A percentile compares a stretch with the other conserved stretches of the same genome.
phyloP scores from a whole-genome alignment of 2,797 vertebrate genomes.

The Apodemus agrarius region DNA sequence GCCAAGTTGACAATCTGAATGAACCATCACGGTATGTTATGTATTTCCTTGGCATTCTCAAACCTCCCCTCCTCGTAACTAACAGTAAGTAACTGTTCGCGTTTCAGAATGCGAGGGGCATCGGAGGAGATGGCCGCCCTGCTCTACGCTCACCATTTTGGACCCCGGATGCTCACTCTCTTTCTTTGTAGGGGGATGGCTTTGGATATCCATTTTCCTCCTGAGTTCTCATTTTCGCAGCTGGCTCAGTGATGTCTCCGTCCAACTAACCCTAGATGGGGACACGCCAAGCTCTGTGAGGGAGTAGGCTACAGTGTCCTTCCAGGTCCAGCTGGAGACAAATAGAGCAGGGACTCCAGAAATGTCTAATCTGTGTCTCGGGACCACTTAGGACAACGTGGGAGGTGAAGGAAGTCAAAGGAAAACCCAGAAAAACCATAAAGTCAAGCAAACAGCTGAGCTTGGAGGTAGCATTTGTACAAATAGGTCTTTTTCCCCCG shows the following conservation, averaged over 20 bases:
- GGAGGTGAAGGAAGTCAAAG: constrained; percentile 25
- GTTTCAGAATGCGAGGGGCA: neutral
- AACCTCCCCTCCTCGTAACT: too few species aligned
- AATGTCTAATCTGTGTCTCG: neutral
- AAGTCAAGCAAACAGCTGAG: constrained; percentile 59
- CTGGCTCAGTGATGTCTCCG: neutral
- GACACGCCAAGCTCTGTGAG: neutral
- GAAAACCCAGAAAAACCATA: neutral
- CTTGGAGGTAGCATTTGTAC: neutral
- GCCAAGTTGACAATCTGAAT: neutral
- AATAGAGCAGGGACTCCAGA: constrained; percentile 10
- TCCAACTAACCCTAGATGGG: neutral
- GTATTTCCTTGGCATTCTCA: neutral
- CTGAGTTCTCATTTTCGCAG: constrained; percentile 62
- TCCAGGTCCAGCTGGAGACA: constrained; percentile 55
- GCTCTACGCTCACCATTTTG: neutral
- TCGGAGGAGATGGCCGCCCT: neutral
- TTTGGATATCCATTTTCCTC: constrained; percentile 42
- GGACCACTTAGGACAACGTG: constrained; percentile 13
- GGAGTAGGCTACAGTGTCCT: neutral
- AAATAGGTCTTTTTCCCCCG: neutral
- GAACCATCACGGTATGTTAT: neutral
- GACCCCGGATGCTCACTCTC: constrained; percentile 31
- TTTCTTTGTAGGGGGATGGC: constrained; percentile 11
- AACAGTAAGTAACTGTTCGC: neutral